Evolutionary conservation across 1,140 invertebrate genomes (phyloP), one percentile per base, ranked within the genome.

Genomic region (Oryzaephilus surinamensis): DNA sequence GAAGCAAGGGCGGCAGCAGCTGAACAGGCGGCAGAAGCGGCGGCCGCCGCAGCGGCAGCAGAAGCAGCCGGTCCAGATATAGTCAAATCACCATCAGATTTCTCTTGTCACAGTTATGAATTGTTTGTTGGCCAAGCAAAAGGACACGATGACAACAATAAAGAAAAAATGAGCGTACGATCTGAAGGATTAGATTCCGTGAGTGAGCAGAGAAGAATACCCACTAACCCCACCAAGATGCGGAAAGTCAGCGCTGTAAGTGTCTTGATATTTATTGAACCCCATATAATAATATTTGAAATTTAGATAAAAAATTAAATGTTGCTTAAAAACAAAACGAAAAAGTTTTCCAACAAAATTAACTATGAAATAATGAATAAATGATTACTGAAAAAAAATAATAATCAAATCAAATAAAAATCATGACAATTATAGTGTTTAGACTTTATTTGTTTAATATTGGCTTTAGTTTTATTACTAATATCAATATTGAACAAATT

Each of bases 191-290:
- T 81, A 52, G 85, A 89, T 63, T 88, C 86, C 57, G 74, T 87
- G 64, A 86, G 81, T 73, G 84, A 87, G 63, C 79, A 85, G 63
- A 77, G 81, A 71, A 50, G 69, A 64, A 55, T 66, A 55, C 58
- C 64, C 55, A 58, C 56, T 54, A 62, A 61, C 57, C 52, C 67
- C 59, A 74, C 66, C 55, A 80, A 79, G 70, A 74, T 79, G 54
- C 76, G 87, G 67, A 92, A 90, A 83, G 86, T 90, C 71, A 87
- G 83, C 72, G 79, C 81, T 73, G 82, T 85, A 77, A 84, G 82
- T 85, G 60, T 62, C 60, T 50, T 62, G 60, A 62, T 53, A 54
- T 47, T 55, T 24, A 24, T 55, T 49, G 48, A 46, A 26, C 34
- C 42, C 42, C 30, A 37, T n/a, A n/a, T n/a, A n/a, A n/a, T n/a